phyloP scores from a whole-genome alignment of 2,888 invertebrate species.

The Microplitis deprimator region DNA sequence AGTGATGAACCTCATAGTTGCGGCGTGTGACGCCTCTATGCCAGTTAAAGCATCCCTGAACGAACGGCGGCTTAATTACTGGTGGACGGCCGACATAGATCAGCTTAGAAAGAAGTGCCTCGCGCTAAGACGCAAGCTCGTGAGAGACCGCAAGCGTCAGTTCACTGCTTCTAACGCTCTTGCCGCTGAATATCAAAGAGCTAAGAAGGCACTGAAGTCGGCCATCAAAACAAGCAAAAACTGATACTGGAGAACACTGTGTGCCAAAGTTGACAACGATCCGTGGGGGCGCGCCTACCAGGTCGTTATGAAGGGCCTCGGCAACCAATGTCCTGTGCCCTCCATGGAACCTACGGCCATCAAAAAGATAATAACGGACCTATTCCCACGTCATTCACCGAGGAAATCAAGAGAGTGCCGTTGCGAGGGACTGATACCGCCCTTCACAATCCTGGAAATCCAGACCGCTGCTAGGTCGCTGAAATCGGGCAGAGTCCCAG shows the following conservation, averaged over 20 bases:
- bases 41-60: not conserved
- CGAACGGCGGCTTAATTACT: not conserved
- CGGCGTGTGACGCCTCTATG: not conserved
- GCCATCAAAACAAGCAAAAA: constrained; percentile 28
- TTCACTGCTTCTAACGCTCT: constrained; percentile 6
- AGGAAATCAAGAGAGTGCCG: not conserved
- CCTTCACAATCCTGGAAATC: constrained; percentile 27
- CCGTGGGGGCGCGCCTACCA: constrained; percentile 28
- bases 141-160: not conserved
- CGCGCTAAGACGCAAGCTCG: not conserved
- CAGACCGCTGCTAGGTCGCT: constrained; percentile 29
- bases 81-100: not conserved
- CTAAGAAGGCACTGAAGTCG: constrained; percentile 17
- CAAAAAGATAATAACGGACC: constrained; percentile 26
- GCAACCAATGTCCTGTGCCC: constrained; percentile 18
- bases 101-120: not conserved
- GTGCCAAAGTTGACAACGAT: constrained; percentile 17
- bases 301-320: constrained; percentile 19
- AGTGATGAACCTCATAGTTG: not conserved
- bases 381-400: constrained; percentile 21
- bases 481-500: constrained; percentile 40
- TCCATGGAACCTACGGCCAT: constrained; percentile 23
- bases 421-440: not conserved
- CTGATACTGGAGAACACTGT: constrained; percentile 17
- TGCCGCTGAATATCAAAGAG: not conserved